Percentiles rank a stretch among this genome's conserved stretches.
Evolutionary conservation across 1,140 invertebrate genomes (phyloP).

Genomic region (Matsumurasca onukii): DNA sequence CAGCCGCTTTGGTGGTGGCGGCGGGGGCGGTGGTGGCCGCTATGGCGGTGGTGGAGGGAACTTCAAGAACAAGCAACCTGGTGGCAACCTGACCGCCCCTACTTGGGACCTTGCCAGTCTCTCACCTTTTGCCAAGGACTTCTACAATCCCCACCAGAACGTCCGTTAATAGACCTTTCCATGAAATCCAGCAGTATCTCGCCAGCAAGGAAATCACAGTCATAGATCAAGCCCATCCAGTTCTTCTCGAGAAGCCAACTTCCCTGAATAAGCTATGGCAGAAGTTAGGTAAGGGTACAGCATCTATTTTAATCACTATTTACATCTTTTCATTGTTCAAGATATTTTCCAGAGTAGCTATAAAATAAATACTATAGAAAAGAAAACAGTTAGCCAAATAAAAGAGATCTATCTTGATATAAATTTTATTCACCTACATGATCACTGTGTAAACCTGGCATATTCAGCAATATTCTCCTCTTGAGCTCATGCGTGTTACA

Average conservation of each 20-base stretch:
- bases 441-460: too few relatives aligned
- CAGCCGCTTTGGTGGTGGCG: neutral
- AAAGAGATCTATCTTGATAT: too few relatives aligned
- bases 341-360: too few relatives aligned
- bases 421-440: too few relatives aligned
- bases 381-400: too few relatives aligned
- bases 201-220: constrained; percentile 79
- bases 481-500: too few relatives aligned
- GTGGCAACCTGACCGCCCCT: constrained; percentile 54
- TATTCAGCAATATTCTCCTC: too few relatives aligned
- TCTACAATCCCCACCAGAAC: constrained; percentile 56
- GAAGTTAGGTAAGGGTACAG: too few relatives aligned
- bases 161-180: constrained; percentile 56
- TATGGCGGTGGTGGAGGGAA: constrained; percentile 33
- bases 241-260: constrained; percentile 77
- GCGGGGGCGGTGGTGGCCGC: constrained; percentile 26
- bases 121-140: constrained; percentile 60
- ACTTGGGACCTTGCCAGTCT: constrained; percentile 56
- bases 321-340: too few relatives aligned
- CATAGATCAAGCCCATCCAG: constrained; percentile 78
- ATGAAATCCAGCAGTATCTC: constrained; percentile 77
- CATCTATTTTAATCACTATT: too few relatives aligned
- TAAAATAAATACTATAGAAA: too few relatives aligned
- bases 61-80: constrained; percentile 53
- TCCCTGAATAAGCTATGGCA: constrained; percentile 74